Base-by-base conservation (phyloP, 2,797 vertebrate species). In the Euphonia xanthogaster region DNA sequence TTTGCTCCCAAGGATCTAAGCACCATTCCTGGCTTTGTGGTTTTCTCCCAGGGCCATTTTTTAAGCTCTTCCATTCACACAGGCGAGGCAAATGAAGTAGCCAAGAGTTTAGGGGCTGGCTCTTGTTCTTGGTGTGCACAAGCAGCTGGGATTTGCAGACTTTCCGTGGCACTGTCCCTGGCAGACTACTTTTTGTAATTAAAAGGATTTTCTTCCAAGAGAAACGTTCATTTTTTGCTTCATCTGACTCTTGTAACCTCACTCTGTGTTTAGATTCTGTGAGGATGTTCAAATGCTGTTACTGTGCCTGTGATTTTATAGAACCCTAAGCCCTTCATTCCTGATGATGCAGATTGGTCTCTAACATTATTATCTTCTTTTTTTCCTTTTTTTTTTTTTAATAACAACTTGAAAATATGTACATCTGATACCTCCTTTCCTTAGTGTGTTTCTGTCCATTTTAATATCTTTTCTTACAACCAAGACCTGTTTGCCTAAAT, bases 361-460 rank as follows among this genome's bases (percentile, higher is more conserved):
- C 90, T 94, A 84, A 88, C 79, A 72, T 95, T 95, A 86, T 95
- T 63, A 88, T 88, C 63, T 91, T 94, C 35, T 95, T 62, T 30
- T 21, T 61, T 61, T 11, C 9, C 28, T 8, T 10, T 17, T 21
- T 28, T 28, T 16, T 50, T 51, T 28, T 10, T 14, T 86, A 78
- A 78, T 95, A 97, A 88, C 95, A 97, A 92, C 93, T 95, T 90
- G 55, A 96, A 97, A 96, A 95, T 91, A 93, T 53, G 51, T 96
- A 57, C 82, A 70, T 94, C 84, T 96, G 88, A 97, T 95, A 9
- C 90, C 67, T 95, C 74, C 55, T 95, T 81, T 97, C 94, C 94
- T 93, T 68, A 35, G 39, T 95, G 80, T 91, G 86, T 91, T 98
- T 97, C 96, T 95, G 83, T 84, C 82, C 51, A 25, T 93, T 96